Evolutionary conservation across 2,113 vertebrate species (phyloP).

Genomic region (Pachyramphus minor): DNA sequence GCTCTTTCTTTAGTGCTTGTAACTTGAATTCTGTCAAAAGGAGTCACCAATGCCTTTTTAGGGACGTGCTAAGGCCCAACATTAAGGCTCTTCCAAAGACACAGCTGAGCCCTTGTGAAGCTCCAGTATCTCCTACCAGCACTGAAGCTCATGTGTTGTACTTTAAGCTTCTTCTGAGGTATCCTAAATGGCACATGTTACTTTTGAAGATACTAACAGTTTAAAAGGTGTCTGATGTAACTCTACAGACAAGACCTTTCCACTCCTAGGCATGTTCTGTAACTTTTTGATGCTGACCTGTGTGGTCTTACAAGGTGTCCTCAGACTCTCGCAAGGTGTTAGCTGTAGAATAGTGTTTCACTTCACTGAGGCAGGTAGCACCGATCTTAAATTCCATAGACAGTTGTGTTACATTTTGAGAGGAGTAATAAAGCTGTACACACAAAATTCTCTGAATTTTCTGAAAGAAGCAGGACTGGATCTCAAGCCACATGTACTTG

Average conservation of each 20-base stretch:
- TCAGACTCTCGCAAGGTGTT: neutral
- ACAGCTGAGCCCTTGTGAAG: neutral
- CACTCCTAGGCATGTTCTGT: neutral
- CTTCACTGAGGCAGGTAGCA: neutral
- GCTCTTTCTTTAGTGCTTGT: neutral
- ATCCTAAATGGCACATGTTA: neutral
- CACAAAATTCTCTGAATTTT: neutral
- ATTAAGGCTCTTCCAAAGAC: conserved; percentile 35
- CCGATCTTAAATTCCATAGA: neutral
- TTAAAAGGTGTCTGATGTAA: conserved; percentile 31
- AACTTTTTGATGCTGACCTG: neutral
- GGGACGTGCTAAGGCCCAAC: neutral
- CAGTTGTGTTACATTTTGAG: neutral
- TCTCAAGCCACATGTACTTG: neutral
- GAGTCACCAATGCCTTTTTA: conserved; percentile 15
- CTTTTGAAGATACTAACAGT: conserved; percentile 26
- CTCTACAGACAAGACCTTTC: neutral
- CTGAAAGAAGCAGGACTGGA: neutral
- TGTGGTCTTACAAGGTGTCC: neutral
- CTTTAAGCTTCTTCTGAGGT: neutral
- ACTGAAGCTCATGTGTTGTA: neutral
- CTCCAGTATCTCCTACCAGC: neutral
- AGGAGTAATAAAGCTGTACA: neutral
- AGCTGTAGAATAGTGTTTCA: neutral
- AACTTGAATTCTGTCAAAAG: neutral